phyloP scores from a whole-genome alignment of 2,113 vertebrate species.

The Chaetodon auriga region DNA sequence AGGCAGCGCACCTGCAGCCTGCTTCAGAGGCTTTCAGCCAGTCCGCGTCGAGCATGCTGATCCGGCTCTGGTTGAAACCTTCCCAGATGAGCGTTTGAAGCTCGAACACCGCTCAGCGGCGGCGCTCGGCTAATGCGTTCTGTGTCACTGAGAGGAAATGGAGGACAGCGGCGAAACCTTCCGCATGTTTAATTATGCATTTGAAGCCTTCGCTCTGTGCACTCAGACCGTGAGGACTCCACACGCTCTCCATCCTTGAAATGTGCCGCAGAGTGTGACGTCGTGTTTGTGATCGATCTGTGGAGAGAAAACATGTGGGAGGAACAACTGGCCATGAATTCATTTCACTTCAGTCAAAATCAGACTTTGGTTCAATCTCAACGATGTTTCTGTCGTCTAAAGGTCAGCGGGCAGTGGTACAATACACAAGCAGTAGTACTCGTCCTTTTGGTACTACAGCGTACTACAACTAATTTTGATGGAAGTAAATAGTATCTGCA shows the following conservation, averaged over 20 bases:
- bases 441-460: background rate
- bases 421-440: background rate
- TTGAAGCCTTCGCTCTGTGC: slow-evolving; percentile 4
- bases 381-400: background rate
- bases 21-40: background rate
- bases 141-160: slow-evolving; percentile 39
- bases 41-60: background rate
- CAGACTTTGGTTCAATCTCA: too few species aligned
- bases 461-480: too few species aligned
- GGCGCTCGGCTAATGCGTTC: slow-evolving; percentile 26
- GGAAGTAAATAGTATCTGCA: too few species aligned
- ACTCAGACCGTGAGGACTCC: slow-evolving; percentile 9
- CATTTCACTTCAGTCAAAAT: background rate
- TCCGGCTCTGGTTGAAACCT: background rate
- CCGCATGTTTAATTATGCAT: slow-evolving; percentile 56
- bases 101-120: slow-evolving; percentile 34
- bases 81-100: slow-evolving; percentile 46
- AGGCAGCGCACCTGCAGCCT: slow-evolving; percentile 12
- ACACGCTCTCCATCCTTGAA: background rate
- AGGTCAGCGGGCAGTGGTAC: too few species aligned
- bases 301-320: background rate
- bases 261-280: slow-evolving; percentile 16
- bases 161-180: slow-evolving; percentile 40
- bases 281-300: background rate
- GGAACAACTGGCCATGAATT: background rate